A percentile compares a stretch with the other conserved stretches of the same genome.
Evolutionary conservation across 2,888 invertebrate genomes (phyloP).

Genomic region (Xanthorhoe designata): DNA sequence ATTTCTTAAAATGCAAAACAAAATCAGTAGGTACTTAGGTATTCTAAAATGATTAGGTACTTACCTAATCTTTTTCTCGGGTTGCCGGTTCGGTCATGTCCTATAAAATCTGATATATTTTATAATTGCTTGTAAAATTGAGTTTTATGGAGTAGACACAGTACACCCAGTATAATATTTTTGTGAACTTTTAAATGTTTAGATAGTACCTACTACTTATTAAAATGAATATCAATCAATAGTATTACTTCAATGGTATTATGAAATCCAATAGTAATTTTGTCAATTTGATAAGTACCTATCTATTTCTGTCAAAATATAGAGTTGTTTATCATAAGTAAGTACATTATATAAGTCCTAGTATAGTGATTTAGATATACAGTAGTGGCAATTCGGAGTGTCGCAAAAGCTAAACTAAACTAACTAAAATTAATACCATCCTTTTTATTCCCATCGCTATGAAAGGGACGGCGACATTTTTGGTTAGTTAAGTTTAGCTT

Average conservation of each 20-base stretch:
- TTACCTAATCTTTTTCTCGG: too few relatives aligned
- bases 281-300: constrained; percentile 25
- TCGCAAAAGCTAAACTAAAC: too few relatives aligned
- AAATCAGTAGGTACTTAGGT: too few relatives aligned
- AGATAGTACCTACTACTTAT: constrained; percentile 25
- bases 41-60: too few relatives aligned
- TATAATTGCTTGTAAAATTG: background rate
- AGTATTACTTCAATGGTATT: constrained; percentile 1
- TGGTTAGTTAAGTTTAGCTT: too few relatives aligned
- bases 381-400: too few relatives aligned
- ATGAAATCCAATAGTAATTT: constrained; percentile 12
- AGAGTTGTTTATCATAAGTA: background rate
- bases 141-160: background rate
- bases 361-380: constrained; percentile 4
- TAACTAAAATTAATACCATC: too few relatives aligned
- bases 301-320: constrained; percentile 19
- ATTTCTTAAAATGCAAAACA: too few relatives aligned
- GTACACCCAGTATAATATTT: background rate
- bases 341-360: background rate
- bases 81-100: too few relatives aligned
- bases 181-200: constrained; percentile 10
- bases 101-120: too few relatives aligned
- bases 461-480: too few relatives aligned
- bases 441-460: too few relatives aligned
- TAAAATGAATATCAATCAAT: background rate